Evolutionary conservation across 2,888 invertebrate species (phyloP).

Genomic region (Nebria brevicollis): DNA sequence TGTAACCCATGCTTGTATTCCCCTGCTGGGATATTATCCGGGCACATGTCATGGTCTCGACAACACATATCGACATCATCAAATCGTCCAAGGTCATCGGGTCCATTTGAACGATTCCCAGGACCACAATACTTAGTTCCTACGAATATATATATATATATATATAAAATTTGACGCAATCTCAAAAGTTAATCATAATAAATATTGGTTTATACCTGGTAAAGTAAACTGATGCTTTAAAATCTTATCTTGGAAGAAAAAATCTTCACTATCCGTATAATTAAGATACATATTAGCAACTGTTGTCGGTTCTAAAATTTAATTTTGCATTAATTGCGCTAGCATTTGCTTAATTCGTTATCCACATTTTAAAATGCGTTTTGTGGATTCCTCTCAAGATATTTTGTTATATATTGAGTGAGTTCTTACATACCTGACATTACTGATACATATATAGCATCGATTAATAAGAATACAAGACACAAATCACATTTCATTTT

Average conservation of each 20-base stretch:
- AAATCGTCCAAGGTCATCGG: constrained; percentile 71
- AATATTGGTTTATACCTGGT: constrained; percentile 18
- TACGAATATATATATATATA: constrained; percentile 51
- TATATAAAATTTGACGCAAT: not conserved
- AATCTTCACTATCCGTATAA: constrained; percentile 24
- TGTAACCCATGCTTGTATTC: constrained; percentile 69
- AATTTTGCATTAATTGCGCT: not conserved
- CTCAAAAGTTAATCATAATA: not conserved
- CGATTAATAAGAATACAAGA: not conserved
- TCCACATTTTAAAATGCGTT: not conserved
- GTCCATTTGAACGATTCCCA: constrained; percentile 70
- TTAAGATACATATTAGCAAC: not conserved
- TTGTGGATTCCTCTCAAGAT: not conserved
- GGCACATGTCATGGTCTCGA: constrained; percentile 76
- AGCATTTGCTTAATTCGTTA: not conserved
- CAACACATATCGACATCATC: constrained; percentile 76
- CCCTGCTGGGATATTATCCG: constrained; percentile 68
- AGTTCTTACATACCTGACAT: not conserved
- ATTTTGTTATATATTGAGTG: not conserved
- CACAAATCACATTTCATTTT: not conserved
- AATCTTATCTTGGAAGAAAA: constrained; percentile 37
- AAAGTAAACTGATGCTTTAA: constrained; percentile 27
- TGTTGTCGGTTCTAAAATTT: constrained; percentile 15
- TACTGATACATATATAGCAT: not conserved
- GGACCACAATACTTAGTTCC: constrained; percentile 82